Base-by-base conservation (phyloP, 2,113 vertebrate species). In the Notechis scutatus region DNA sequence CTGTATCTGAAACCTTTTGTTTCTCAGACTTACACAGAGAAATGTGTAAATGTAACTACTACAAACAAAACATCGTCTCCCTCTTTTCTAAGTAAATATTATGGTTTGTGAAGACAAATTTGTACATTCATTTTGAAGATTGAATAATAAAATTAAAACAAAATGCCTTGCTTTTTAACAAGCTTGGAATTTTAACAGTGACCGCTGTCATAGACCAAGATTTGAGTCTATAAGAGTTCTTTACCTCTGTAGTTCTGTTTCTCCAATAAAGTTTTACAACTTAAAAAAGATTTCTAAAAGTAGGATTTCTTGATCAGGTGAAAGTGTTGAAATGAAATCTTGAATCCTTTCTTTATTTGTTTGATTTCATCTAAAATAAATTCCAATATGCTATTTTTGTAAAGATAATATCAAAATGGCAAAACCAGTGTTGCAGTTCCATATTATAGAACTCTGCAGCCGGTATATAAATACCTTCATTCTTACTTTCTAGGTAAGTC, bases 401-500 rank as follows among this genome's bases (percentile, higher is more conserved):
- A 18, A 47, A 85, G 6, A 3, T 57, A 15, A 15, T 7, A 85
- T 55, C 5, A 2, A 39, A 39, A n/a, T n/a, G 11, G 24, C 21
- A 29, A 56, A 89, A n/a, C 4, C 26, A 18, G 2, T 64, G 45
- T 39, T 50, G 21, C 4, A n/a, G 5, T 59, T 23, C 12, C 39
- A 15, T 4, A 26, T 24, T 23, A 7, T 90, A 29, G 55, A 61
- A 93, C 52, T 50, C 1, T 5, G 9, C 4, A 64, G 55, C 56
- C 10, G 29, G 26, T 10, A 42, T 39, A n/a, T 29, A 34, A 50
- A 29, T 29, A 45, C 87, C 18, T 10, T n/a, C 45, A 57, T 90
- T 23, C 34, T 42, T 91, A 91, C 93, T 91, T 52, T 93, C 14
- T 87, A 99, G 99, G 98, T 99, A 92, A 99, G 99, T 96, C 99